These are phyloP conservation scores for Alouatta palliata DNA, from an alignment of 2,113 vertebrate genomes.

Conservation along the genomic window DNA sequence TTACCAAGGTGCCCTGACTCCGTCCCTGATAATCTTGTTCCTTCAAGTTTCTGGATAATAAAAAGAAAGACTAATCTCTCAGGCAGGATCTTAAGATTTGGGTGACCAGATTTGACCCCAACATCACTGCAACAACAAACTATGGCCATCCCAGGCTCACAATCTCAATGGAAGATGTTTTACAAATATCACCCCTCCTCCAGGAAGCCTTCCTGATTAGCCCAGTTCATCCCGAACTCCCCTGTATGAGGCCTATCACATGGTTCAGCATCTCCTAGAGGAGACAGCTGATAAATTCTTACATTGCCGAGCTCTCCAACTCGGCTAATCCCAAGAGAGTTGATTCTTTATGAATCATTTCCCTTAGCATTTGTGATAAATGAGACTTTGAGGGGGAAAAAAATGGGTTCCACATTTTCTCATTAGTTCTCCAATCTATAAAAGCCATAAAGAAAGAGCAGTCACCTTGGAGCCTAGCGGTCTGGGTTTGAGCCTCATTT, in stretches of 20 bases:
- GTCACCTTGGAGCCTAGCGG: background rate
- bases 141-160: no score
- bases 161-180: background rate
- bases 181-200: background rate
- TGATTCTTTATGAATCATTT: background rate
- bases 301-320: background rate
- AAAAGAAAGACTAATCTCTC: background rate
- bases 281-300: background rate
- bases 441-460: background rate
- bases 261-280: background rate
- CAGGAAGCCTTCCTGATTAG: background rate
- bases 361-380: background rate
- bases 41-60: background rate
- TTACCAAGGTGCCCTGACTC: rapidly evolving
- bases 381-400: background rate
- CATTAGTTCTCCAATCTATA: background rate
- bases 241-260: background rate
- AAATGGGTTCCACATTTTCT: background rate
- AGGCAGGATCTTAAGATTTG: background rate
- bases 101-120: background rate
- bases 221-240: background rate
- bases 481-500: background rate
- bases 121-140: background rate
- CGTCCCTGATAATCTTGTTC: background rate
- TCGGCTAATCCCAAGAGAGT: background rate